Conservation (phyloP, 1,140 invertebrate species). For the Potamilus streckersoni region DNA sequence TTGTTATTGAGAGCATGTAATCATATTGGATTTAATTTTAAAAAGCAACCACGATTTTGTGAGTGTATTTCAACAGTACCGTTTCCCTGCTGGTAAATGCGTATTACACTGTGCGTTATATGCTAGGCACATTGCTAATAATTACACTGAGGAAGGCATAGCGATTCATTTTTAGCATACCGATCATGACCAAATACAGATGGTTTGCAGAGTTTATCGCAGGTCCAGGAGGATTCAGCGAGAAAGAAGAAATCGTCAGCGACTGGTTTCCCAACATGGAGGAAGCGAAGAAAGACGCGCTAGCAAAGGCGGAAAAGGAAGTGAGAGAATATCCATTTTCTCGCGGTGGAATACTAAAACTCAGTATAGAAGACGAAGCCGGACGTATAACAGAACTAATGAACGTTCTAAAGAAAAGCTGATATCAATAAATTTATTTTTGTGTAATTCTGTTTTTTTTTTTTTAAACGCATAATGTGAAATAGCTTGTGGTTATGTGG, state of each 20-base stretch:
- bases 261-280: conserved; percentile 16
- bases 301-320: conserved; percentile 5
- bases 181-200: not conserved
- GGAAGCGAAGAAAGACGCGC: conserved; percentile 18
- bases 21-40: no score
- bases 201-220: conserved; percentile 25
- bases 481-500: no score
- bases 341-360: conserved; percentile 19
- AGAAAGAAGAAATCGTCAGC: conserved; percentile 22
- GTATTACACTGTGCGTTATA: no score
- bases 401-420: conserved; percentile 3
- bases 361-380: conserved; percentile 17
- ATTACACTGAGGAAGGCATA: no score
- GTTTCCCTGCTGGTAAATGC: no score
- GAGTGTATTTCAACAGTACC: no score
- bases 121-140: no score
- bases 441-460: no score
- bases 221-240: conserved; percentile 20
- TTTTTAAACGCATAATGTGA: no score
- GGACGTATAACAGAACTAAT: conserved; percentile 3
- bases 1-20: no score
- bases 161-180: no score
- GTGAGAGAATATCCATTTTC: conserved; percentile 20
- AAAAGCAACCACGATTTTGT: no score
- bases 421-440: not conserved